These are phyloP conservation scores for Neoitamus cyanurus DNA, from an alignment of 2,888 invertebrate species.

Conservation along the genomic window DNA sequence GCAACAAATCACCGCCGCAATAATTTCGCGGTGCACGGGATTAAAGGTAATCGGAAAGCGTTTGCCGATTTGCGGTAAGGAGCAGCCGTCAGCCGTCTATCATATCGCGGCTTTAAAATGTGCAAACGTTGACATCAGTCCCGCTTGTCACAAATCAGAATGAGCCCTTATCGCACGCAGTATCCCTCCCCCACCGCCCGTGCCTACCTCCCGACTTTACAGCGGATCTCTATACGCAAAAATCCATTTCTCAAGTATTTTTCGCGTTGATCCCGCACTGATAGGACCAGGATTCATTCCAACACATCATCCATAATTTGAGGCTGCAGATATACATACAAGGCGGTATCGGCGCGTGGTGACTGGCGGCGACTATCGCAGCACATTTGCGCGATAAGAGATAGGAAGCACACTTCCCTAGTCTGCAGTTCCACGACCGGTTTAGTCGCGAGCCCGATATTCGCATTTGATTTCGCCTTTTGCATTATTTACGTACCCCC, in stretches of 20 bases:
- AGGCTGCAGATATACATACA: not conserved
- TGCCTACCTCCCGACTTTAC: not conserved
- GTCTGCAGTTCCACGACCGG: not conserved
- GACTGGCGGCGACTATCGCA: not conserved
- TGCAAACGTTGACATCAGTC: not conserved
- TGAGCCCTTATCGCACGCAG: not conserved
- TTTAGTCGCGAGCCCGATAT: not conserved
- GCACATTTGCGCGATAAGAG: not conserved
- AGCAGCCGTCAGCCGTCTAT: not conserved
- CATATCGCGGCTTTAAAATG: not conserved
- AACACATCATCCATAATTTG: not conserved
- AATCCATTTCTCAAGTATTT: not conserved
- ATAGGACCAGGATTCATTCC: not conserved
- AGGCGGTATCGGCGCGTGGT: not conserved
- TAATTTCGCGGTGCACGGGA: not conserved
- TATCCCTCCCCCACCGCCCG: not conserved
- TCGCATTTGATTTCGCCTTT: not conserved
- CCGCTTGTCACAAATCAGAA: not conserved
- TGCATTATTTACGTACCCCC: constrained; percentile 7
- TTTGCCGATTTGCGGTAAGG: not conserved
- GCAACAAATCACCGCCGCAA: not conserved
- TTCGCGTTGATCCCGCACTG: not conserved
- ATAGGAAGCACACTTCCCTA: not conserved
- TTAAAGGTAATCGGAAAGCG: not conserved
- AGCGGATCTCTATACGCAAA: not conserved